A percentile compares a stretch with the other conserved stretches of the same genome.
Conservation (phyloP, 2,888 invertebrate species). For the Salpingus planirostris region DNA sequence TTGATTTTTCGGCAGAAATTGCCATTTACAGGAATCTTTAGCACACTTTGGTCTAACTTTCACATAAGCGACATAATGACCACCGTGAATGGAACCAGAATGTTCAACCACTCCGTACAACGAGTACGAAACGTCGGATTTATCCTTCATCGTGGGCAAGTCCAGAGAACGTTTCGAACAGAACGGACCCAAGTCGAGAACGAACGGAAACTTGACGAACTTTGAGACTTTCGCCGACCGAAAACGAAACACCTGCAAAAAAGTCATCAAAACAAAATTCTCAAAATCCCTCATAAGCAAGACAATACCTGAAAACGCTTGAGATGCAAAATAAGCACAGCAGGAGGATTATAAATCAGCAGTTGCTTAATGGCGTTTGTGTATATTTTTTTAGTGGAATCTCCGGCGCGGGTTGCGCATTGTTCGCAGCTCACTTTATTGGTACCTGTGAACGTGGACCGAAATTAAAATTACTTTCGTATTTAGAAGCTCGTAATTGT, state of each 20-base stretch:
- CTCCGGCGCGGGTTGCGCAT: slow-evolving; percentile 70
- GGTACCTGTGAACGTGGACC: too few relatives aligned
- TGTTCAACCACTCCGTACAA: slow-evolving; percentile 95
- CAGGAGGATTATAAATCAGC: slow-evolving; percentile 83
- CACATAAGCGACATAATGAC: slow-evolving; percentile 91
- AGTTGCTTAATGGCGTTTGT: slow-evolving; percentile 78
- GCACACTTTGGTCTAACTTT: slow-evolving; percentile 65
- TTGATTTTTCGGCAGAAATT: slow-evolving; percentile 53
- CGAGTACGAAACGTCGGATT: slow-evolving; percentile 61
- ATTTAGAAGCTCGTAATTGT: too few relatives aligned
- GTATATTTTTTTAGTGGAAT: slow-evolving; percentile 62
- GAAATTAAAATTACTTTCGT: too few relatives aligned
- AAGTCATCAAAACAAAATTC: too few relatives aligned
- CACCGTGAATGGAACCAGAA: slow-evolving; percentile 81
- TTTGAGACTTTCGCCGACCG: slow-evolving; percentile 74
- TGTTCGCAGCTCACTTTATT: slow-evolving; percentile 90
- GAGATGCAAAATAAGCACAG: slow-evolving; percentile 87
- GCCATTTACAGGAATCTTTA: slow-evolving; percentile 60
- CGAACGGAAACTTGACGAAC: slow-evolving; percentile 77
- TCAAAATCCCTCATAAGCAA: too few relatives aligned
- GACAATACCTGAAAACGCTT: slow-evolving; percentile 96
- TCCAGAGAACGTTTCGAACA: slow-evolving; percentile 60
- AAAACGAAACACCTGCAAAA: slow-evolving; percentile 39
- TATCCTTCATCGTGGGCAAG: slow-evolving; percentile 43
- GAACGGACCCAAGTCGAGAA: slow-evolving; percentile 84